Evolutionary conservation across 1,140 invertebrate genomes (phyloP).

Genomic region (Lycorma delicatula): DNA sequence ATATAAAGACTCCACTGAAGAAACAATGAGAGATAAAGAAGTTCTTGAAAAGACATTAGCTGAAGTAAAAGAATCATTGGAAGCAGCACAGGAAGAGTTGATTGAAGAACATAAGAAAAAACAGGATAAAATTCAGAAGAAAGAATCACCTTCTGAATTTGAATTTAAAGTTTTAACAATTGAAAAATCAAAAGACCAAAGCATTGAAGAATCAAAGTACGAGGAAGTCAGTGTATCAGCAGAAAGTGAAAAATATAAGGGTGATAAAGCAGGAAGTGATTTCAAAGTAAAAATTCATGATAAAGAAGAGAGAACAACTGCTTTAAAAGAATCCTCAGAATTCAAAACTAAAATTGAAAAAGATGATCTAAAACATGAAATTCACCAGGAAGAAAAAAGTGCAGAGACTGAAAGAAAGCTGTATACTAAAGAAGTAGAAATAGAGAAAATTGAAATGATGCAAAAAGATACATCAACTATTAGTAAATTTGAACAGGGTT

Average conservation of each 20-base stretch:
- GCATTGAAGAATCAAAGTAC: slow-evolving; percentile 26
- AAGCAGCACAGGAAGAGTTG: slow-evolving; percentile 34
- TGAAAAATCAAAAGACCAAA: slow-evolving; percentile 32
- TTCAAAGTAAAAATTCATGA: no score
- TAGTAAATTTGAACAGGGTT: slow-evolving; percentile 17
- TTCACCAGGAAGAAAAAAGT: no score
- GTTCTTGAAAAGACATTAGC: slow-evolving; percentile 25
- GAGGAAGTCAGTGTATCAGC: slow-evolving; percentile 22
- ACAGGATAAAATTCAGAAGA: slow-evolving; percentile 43
- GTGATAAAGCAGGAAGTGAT: not conserved
- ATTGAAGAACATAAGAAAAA: slow-evolving; percentile 32
- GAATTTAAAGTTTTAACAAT: slow-evolving; percentile 48
- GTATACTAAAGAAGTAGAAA: no score
- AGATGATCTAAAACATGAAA: no score
- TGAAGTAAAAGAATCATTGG: slow-evolving; percentile 34
- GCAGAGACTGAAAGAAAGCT: no score
- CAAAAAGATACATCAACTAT: no score
- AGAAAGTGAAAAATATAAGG: slow-evolving; percentile 4
- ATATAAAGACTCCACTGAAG: no score
- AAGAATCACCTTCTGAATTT: slow-evolving; percentile 63
- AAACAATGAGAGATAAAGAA: slow-evolving; percentile 15
- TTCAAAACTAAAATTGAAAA: no score
- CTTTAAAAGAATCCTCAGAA: no score
- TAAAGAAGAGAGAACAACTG: no score
- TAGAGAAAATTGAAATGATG: no score